A percentile compares a stretch with the other conserved stretches of the same genome.
phyloP scores from a whole-genome alignment of 2,113 vertebrate species.

The Hydrochoerus hydrochaeris region DNA sequence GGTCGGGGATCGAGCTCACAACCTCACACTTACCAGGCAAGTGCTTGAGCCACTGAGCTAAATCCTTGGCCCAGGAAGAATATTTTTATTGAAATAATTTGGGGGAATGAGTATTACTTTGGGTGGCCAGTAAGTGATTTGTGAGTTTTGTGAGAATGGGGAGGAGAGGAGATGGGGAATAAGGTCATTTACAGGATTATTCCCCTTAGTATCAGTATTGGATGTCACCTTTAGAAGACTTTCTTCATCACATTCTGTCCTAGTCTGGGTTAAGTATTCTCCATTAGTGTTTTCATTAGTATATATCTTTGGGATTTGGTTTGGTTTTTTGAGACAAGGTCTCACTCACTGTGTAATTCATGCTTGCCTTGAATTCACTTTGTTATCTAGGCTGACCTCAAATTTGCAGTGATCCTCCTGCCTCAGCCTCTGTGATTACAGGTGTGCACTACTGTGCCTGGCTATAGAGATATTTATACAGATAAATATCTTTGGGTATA shows the following conservation, averaged over 20 bases:
- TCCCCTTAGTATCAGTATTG: background rate
- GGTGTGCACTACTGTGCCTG: no score
- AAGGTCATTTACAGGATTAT: background rate
- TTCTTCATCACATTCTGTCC: background rate
- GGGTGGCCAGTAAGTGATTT: background rate
- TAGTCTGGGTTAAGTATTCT: background rate
- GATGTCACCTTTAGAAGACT: background rate
- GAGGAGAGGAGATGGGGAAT: background rate
- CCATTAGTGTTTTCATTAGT: background rate
- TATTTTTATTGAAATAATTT: slow-evolving; percentile 19
- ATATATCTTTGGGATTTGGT: background rate
- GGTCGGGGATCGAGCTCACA: no score
- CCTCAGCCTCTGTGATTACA: no score
- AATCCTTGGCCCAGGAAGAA: background rate
- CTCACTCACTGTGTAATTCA: background rate
- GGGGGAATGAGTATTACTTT: background rate
- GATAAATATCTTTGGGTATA: background rate
- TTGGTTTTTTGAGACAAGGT: background rate
- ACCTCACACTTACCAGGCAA: no score
- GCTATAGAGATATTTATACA: no score
- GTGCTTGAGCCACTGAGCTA: no score
- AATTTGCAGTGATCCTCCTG: no score
- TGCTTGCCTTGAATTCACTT: no score
- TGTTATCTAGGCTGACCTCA: no score
- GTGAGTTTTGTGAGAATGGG: background rate